A percentile compares a stretch with the other conserved stretches of the same genome.
Conservation (phyloP, 1,140 invertebrate genomes). For the Drosophila trapezifrons region DNA sequence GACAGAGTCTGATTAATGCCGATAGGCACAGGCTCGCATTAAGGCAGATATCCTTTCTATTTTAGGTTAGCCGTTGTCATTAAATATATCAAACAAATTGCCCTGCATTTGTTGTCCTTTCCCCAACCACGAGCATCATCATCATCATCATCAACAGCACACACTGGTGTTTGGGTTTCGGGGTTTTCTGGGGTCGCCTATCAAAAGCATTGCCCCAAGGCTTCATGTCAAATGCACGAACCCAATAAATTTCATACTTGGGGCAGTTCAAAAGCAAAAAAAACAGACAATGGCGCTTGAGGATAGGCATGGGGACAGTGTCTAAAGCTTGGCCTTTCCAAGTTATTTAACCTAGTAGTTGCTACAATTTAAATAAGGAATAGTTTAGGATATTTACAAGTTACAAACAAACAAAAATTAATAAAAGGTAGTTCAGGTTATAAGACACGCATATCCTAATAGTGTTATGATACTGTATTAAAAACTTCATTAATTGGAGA, state of each 20-base stretch:
- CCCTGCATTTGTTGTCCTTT: constrained; percentile 22
- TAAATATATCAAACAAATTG: constrained; percentile 24
- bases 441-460: too few relatives aligned
- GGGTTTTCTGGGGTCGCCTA: constrained; percentile 35
- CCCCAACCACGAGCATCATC: constrained; percentile 6
- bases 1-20: constrained; percentile 5
- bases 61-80: constrained; percentile 14
- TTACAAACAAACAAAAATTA: too few relatives aligned
- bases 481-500: too few relatives aligned
- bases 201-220: constrained; percentile 70
- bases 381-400: too few relatives aligned
- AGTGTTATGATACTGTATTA: too few relatives aligned
- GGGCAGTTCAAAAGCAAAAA: constrained; percentile 34
- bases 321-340: neutral
- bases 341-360: too few relatives aligned
- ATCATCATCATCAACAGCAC: constrained; percentile 16
- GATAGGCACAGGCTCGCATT: constrained; percentile 13
- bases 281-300: constrained; percentile 59
- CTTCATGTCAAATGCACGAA: constrained; percentile 78
- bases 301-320: constrained; percentile 31
- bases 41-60: constrained; percentile 18
- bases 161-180: constrained; percentile 33
- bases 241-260: constrained; percentile 70
- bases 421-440: too few relatives aligned
- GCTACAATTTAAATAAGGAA: neutral